Evolutionary conservation across 2,888 invertebrate genomes (phyloP).

Genomic region (Isotomurus palustris): DNA sequence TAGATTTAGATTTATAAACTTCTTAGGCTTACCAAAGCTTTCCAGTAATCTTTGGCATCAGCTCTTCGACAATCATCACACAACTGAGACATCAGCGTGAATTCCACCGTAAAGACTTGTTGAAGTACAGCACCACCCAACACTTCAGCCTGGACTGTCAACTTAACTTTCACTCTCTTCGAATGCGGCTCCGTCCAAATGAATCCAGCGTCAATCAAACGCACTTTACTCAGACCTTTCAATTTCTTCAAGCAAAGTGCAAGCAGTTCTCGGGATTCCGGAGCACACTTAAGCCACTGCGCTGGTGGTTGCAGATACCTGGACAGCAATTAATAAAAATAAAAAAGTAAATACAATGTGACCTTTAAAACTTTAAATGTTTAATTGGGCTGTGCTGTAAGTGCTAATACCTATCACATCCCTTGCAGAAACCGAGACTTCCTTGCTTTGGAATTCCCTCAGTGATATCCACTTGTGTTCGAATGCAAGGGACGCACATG

Average conservation of each 20-base stretch:
- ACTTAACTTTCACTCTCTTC: constrained; percentile 85
- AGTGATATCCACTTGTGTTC: constrained; percentile 89
- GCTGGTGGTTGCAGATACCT: constrained; percentile 86
- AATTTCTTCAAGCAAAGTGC: constrained; percentile 86
- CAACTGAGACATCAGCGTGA: constrained; percentile 85
- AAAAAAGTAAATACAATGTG: neutral
- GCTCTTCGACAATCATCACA: constrained; percentile 94
- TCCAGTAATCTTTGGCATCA: constrained; percentile 98
- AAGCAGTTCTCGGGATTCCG: constrained; percentile 88
- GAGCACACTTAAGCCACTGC: constrained; percentile 75
- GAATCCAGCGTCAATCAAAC: constrained; percentile 92
- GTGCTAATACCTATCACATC: constrained; percentile 72
- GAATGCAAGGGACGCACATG: constrained; percentile 92
- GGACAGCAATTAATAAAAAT: no score
- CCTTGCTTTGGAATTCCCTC: constrained; percentile 93
- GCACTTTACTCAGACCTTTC: constrained; percentile 81
- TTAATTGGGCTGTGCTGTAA: neutral
- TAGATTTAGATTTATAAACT: neutral
- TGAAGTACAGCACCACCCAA: constrained; percentile 84
- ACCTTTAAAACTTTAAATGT: neutral
- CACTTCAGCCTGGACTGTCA: constrained; percentile 94
- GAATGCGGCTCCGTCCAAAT: constrained; percentile 99
- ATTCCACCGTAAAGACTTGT: constrained; percentile 94
- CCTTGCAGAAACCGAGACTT: constrained; percentile 81
- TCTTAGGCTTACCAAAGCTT: constrained; percentile 63